Evolutionary conservation across 1,140 invertebrate species (phyloP).

Genomic region (Vanessa tameamea): DNA sequence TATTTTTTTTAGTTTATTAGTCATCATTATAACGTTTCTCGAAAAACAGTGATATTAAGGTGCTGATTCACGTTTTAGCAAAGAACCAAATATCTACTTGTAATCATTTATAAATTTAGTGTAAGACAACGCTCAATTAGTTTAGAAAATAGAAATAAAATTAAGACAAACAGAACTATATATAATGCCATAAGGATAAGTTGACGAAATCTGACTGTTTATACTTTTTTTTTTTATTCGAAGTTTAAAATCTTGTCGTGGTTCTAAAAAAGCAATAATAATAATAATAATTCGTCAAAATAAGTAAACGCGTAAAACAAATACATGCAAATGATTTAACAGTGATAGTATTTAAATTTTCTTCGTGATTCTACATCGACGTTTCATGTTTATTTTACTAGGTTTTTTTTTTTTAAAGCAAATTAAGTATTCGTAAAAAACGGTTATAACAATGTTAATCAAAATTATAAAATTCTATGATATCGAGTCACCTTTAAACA

Average conservation of each 20-base stretch:
- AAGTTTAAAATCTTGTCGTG: too few species aligned
- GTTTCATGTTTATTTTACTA: too few species aligned
- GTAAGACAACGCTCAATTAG: conserved; percentile 71
- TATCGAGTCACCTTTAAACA: too few species aligned
- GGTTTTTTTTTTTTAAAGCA: too few species aligned
- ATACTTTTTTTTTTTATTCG: background rate
- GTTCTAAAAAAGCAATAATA: background rate
- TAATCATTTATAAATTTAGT: conserved; percentile 43
- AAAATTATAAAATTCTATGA: too few species aligned
- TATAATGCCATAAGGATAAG: conserved; percentile 25
- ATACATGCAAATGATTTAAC: too few species aligned
- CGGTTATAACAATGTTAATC: too few species aligned
- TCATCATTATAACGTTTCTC: background rate
- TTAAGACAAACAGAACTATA: conserved; percentile 30
- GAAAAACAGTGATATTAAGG: conserved; percentile 61
- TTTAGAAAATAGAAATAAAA: conserved; percentile 39
- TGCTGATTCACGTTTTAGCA: conserved; percentile 63
- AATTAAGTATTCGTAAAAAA: too few species aligned
- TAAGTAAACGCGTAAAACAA: too few species aligned
- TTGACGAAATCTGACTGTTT: conserved; percentile 20
- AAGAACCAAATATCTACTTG: conserved; percentile 69
- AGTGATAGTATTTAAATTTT: too few species aligned
- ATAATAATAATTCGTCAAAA: background rate
- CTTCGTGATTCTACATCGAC: too few species aligned
- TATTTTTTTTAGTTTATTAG: background rate